Base-by-base conservation (phyloP, 2,797 vertebrate genomes). In the Sebastes wilsoni region DNA sequence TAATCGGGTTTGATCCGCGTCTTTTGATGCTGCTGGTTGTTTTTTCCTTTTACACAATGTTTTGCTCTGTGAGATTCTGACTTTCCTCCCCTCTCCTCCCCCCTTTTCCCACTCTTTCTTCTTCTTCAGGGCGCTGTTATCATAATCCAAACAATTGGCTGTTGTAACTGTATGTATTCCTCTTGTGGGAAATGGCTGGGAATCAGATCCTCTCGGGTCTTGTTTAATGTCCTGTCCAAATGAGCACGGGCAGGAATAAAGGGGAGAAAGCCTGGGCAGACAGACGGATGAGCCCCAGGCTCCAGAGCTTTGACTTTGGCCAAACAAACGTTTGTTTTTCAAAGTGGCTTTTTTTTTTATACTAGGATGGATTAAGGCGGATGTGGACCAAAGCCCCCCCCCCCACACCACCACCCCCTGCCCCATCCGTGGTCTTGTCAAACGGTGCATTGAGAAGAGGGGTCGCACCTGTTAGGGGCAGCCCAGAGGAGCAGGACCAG, bases 301-400 rank as follows among this genome's bases (percentile, higher is more conserved):
- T 91, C 87, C 91, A 89, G 87, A 87, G 92, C 91, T 93, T 93
- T 90, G 93, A 94, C 91, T 94, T 90, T 92, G 87, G 91, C 92
- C 92, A 92, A 93, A 94, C 91, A 94, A 94, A 93, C 87, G 79
- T 94, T 94, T 92, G 89, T 92, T 94, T 94, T 94, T 90, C 86
- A 89, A 93, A 94, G 90, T 90, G 90, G 83, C 92, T 65, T 52
- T 52, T 52, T 52, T 52, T 52, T 93, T 93, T 91, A 88, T 87
- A 85, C 92, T 78, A 77, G 88, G 87, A 84, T 82, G 88, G 93
- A 94, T 95, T 94, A 93, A 90, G 88, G 90, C 87, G 90, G 92
- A 92, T 94, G 89, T 85, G 85, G 85, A 91, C 86, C 86, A 87
- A 92, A 91, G 84, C 66, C 66, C 80, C 78, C 54, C 78, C 54